Base-by-base conservation (phyloP, 2,797 vertebrate species). In the Chaunax sp. region DNA sequence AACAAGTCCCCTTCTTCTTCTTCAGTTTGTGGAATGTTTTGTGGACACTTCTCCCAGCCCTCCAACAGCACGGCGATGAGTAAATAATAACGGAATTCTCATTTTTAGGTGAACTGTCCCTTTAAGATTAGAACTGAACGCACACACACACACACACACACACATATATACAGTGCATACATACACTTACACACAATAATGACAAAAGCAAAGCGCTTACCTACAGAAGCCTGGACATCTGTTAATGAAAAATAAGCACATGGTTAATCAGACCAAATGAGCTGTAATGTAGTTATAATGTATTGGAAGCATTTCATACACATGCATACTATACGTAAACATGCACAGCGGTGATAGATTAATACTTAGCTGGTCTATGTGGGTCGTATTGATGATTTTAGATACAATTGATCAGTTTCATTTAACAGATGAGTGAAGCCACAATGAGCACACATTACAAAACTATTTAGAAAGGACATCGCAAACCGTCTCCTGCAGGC, bases 161-260 rank as follows among this genome's bases (percentile, higher is more conserved):
- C 18, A 62, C 37, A 43, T 25, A 60, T 45, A 55, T 12, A 54
- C 4, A 30, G 10, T 19, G 20, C 5, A 66, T n/a, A 53, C 23
- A 60, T 13, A 49, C 30, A 20, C 5, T 66, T 14, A 57, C 30
- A 58, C 11, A 50, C 20, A 8, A 2, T 18, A 15, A 7, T 69
- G 33, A 72, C 33, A 57, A 1, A 70, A 75, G 64, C 65, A 67
- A 66, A 73, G 60, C 64, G 33, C 77, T 87, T 78, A 90, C 80
- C 76, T 77, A 64, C 50, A 58, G 61, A 56, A 35, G 60, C 22
- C 69, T 62, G 77, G 52, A 16, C 54, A 40, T 83, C 65, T 83
- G 73, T 55, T 87, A 72, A 85, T 78, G 80, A 69, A 79, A 67
- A 83, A 69, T 72, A 69, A 79, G 78, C 72, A 71, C 59, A 80